A percentile compares a stretch with the other conserved stretches of the same genome.
These are phyloP conservation scores for Epinephelus cyanopodus DNA, from an alignment of 2,113 vertebrate species.

Conservation along the genomic window DNA sequence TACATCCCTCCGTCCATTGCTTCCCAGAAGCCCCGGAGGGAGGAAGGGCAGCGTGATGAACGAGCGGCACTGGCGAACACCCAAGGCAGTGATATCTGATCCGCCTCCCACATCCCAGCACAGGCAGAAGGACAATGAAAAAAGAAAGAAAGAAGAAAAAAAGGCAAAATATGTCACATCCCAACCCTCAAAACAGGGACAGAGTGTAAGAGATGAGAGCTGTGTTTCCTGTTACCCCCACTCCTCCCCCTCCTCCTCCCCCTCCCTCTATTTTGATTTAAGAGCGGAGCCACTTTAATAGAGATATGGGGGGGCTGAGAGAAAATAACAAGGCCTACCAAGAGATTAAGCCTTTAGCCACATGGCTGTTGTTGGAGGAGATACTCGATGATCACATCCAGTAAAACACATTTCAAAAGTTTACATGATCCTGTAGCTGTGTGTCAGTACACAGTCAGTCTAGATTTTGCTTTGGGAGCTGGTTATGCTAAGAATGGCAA, in stretches of 20 bases:
- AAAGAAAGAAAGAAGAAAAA: background rate
- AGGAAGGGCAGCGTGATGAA: constrained; percentile 53
- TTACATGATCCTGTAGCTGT: constrained; percentile 30
- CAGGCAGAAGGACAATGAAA: constrained; percentile 53
- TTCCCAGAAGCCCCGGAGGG: constrained; percentile 42
- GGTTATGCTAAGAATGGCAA: background rate
- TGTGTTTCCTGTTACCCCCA: constrained; percentile 56
- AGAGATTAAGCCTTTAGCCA: constrained; percentile 61
- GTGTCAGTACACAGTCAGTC: background rate
- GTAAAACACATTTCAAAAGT: constrained; percentile 53
- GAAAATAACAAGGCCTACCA: constrained; percentile 60
- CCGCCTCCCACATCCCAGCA: constrained; percentile 57
- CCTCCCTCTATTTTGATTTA: constrained; percentile 63
- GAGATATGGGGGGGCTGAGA: constrained; percentile 35
- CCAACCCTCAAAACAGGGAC: constrained; percentile 28
- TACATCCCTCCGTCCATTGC: constrained; percentile 41
- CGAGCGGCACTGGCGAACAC: constrained; percentile 59
- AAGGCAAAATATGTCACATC: constrained; percentile 53
- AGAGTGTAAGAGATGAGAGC: constrained; percentile 53
- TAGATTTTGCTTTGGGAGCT: background rate
- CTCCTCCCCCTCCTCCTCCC: constrained; percentile 23
- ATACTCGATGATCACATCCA: constrained; percentile 46
- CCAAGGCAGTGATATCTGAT: constrained; percentile 70
- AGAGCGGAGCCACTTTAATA: constrained; percentile 55
- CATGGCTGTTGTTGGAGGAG: constrained; percentile 50